Conservation (phyloP, 1,140 invertebrate genomes). For the Diabrotica virgifera region DNA sequence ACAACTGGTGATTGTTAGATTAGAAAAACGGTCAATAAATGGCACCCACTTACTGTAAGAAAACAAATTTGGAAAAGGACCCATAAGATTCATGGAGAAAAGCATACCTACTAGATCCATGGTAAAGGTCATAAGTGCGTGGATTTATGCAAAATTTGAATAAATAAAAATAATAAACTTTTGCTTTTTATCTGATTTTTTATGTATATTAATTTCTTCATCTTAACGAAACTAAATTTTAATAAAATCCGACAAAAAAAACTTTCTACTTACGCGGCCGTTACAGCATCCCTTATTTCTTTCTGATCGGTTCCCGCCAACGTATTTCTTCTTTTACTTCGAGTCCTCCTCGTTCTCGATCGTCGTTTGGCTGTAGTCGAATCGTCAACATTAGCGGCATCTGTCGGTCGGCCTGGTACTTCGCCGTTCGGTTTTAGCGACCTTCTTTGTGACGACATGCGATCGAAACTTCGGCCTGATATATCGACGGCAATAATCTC, state of each 20-base stretch:
- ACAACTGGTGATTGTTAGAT: no score
- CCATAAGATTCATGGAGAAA: no score
- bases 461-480: constrained; percentile 78
- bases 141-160: no score
- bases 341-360: constrained; percentile 68
- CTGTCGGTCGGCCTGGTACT: constrained; percentile 50
- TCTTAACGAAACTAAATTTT: background rate
- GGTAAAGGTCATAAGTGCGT: no score
- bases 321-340: constrained; percentile 81
- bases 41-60: no score
- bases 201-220: no score
- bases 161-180: no score
- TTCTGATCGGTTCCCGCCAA: constrained; percentile 85
- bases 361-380: constrained; percentile 60
- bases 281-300: constrained; percentile 74
- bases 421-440: constrained; percentile 62
- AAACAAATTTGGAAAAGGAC: no score
- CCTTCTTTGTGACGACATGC: constrained; percentile 79
- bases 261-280: constrained; percentile 63
- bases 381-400: constrained; percentile 27
- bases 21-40: no score
- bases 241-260: background rate
- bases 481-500: constrained; percentile 85
- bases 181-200: no score
- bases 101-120: no score